These are phyloP conservation scores for Vanessa cardui DNA, from an alignment of 2,888 invertebrate genomes.

Conservation along the genomic window DNA sequence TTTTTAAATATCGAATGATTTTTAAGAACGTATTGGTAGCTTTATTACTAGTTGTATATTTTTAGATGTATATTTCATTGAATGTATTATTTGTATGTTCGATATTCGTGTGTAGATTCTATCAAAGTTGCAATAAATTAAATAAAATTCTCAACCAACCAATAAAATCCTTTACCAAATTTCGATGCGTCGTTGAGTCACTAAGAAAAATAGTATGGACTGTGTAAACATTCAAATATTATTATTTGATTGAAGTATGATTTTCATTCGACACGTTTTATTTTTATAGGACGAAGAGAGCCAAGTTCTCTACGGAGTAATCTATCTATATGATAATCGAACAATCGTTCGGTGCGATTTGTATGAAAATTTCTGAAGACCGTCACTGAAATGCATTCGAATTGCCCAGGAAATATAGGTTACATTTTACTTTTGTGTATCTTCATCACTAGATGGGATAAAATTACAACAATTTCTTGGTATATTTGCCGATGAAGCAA, in stretches of 20 bases:
- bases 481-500: constrained; percentile 1
- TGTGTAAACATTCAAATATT: constrained; percentile 3
- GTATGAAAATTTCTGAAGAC: constrained; percentile 60
- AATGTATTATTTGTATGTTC: too few relatives aligned
- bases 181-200: background rate
- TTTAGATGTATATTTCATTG: too few relatives aligned
- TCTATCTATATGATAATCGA: constrained; percentile 65
- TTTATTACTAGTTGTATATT: too few relatives aligned
- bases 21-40: too few relatives aligned
- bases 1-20: too few relatives aligned
- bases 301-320: constrained; percentile 39
- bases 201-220: constrained; percentile 3
- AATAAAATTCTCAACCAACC: too few relatives aligned
- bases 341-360: constrained; percentile 61
- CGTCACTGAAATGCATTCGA: constrained; percentile 51
- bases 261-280: constrained; percentile 32
- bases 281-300: constrained; percentile 30
- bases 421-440: constrained; percentile 34
- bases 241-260: constrained; percentile 20
- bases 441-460: constrained; percentile 15
- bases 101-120: too few relatives aligned
- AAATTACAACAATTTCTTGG: constrained; percentile 7
- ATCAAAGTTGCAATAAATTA: too few relatives aligned
- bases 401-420: constrained; percentile 42
- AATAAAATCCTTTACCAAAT: background rate